Base-by-base conservation (phyloP, 2,888 invertebrate species). In the Invenusta paracnida region DNA sequence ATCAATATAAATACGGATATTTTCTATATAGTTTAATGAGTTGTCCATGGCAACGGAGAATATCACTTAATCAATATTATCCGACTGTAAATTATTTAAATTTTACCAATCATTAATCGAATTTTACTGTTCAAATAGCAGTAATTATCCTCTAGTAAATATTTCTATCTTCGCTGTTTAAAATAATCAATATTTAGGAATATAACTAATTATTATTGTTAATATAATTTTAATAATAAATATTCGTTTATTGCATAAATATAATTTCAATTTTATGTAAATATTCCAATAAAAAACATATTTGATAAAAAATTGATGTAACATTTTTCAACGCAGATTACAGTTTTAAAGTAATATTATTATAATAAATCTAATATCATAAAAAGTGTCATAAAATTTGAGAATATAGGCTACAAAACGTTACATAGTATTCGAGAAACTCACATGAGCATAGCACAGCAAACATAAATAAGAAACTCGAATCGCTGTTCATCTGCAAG, bases 381-480 rank as follows among this genome's bases (percentile, higher is more conserved):
- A n/a, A n/a, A n/a, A n/a, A n/a, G n/a, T n/a, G n/a, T n/a, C n/a
- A n/a, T n/a, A n/a, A n/a, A n/a, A n/a, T n/a, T n/a, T n/a, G n/a
- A n/a, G n/a, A n/a, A n/a, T n/a, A n/a, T n/a, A n/a, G n/a, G n/a
- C n/a, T n/a, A n/a, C n/a, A n/a, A n/a, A n/a, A n/a, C n/a, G n/a
- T n/a, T n/a, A n/a, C n/a, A n/a, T n/a, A n/a, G n/a, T n/a, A n/a
- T n/a, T n/a, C n/a, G n/a, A n/a, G n/a, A n/a, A n/a, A 94, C 96
- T 94, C 93, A 97, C 96, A 97, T 93, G 89, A 99, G 95, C 98
- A 99, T 99, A 89, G 98, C 96, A 93, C 96, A 96, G 92, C 98
- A 98, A 86, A 98, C 94, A 90, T 95, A 94, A 87, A 96, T 95
- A 0, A 98, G 94, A 90, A 96, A 97, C 89, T 95, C 94, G 91